Evolutionary conservation across 2,797 vertebrate genomes (phyloP), one percentile per base, ranked within the genome.

Genomic region (Sebastes kiyomatsui): DNA sequence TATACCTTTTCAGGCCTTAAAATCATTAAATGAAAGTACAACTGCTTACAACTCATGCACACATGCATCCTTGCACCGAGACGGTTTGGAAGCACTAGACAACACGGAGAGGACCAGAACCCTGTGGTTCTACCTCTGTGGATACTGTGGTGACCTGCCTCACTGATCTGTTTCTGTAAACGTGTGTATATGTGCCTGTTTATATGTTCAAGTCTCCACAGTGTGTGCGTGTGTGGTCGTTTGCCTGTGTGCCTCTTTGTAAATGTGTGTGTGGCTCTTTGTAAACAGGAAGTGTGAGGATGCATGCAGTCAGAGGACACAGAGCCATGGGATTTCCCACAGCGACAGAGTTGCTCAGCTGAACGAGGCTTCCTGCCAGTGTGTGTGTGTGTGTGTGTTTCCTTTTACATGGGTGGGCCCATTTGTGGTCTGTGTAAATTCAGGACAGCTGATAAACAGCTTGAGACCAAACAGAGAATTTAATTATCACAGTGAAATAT

Each of bases 201-300:
- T 67, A 8, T 66, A 18, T 14, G 10, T 27, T 49, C 14, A 13
- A 12, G n/a, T 52, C 32, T 32, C 25, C 7, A 20, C 52, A 10
- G 11, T 69, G 42, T 61, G 76, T 32, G 67, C 22, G 8, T 69
- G 42, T 65, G 79, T 32, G 67, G 28, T 20, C 2, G 6, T 72
- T 13, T 20, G 33, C 4, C 3, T 72, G 70, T 68, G 72, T 38
- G 73, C n/a, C 38, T 70, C 12, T 79, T 22, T 80, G 66, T 23
- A 20, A 3, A 72, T 61, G 79, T 32, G 6, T 72, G 14, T 27
- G 82, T 89, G 83, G 18, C 18, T 52, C 49, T 52, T n/a, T 20
- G 49, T 94, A 93, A 94, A 94, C 94, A 94, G 94, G 94, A 95
- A 95, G 89, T 87, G 80, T 87, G 85, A 77, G 86, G 85, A 94